These are phyloP conservation scores for Bilobella aurantiaca DNA, from an alignment of 1,140 invertebrate genomes.

Conservation along the genomic window DNA sequence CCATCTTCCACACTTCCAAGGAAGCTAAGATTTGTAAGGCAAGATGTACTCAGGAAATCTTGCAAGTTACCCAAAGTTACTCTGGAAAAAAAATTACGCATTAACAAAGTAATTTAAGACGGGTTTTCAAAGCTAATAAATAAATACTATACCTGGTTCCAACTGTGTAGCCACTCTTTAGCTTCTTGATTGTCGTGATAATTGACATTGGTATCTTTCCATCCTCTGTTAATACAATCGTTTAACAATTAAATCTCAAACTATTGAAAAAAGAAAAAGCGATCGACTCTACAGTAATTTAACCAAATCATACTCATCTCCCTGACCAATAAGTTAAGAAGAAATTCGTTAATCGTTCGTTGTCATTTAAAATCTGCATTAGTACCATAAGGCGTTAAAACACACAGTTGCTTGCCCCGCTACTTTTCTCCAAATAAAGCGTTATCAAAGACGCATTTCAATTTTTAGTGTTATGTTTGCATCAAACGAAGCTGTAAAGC, in stretches of 20 bases:
- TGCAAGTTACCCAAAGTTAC: slow-evolving; percentile 80
- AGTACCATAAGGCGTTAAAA: no score
- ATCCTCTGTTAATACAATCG: slow-evolving; percentile 71
- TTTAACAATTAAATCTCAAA: slow-evolving; percentile 13
- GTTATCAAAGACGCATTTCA: no score
- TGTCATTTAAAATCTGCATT: no score
- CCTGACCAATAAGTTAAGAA: background rate
- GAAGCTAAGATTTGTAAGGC: slow-evolving; percentile 90
- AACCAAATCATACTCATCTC: background rate
- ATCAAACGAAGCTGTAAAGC: no score
- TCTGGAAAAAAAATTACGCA: slow-evolving; percentile 44
- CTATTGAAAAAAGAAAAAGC: background rate
- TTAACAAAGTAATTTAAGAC: background rate
- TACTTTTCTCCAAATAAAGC: no score
- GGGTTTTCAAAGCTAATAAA: background rate
- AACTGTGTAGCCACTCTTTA: slow-evolving; percentile 97
- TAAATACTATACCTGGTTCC: slow-evolving; percentile 58
- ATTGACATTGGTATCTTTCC: slow-evolving; percentile 83
- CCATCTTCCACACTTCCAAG: slow-evolving; percentile 82
- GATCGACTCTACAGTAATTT: background rate
- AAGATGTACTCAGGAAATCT: slow-evolving; percentile 90
- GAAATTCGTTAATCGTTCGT: no score
- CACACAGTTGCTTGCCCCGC: no score
- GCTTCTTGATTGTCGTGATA: slow-evolving; percentile 94
- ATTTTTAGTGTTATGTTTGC: no score